These are phyloP conservation scores for Entomobrya multifasciata DNA, from an alignment of 2,888 invertebrate genomes.

Conservation along the genomic window DNA sequence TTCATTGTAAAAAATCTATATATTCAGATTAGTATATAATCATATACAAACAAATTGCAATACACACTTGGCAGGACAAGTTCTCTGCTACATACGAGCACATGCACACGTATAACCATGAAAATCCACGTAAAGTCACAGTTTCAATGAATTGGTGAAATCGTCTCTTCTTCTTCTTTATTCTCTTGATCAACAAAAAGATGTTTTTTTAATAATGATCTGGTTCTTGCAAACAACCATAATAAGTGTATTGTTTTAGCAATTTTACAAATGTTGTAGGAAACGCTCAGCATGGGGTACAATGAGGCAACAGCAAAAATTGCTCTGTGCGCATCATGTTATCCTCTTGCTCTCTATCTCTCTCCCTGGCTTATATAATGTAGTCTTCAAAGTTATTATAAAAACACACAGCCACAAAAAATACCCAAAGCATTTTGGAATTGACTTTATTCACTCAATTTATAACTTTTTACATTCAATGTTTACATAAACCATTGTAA, in stretches of 20 bases:
- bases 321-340: conserved; percentile 1
- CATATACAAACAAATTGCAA: too few relatives aligned
- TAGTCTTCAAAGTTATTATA: conserved; percentile 32
- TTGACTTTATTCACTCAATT: conserved; percentile 10
- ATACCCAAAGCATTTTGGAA: conserved; percentile 13
- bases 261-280: conserved; percentile 47
- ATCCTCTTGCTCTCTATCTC: too few relatives aligned
- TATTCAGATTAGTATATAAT: too few relatives aligned
- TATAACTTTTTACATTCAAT: conserved; percentile 13
- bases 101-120: too few relatives aligned
- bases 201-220: conserved; percentile 25
- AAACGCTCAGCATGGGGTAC: conserved; percentile 59
- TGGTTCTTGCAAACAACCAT: not conserved
- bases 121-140: not conserved
- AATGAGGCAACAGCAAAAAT: conserved; percentile 40
- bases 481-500: conserved; percentile 44
- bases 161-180: too few relatives aligned
- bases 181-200: not conserved
- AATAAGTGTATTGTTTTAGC: conserved; percentile 35
- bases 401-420: not conserved
- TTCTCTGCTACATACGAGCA: too few relatives aligned
- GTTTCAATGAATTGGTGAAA: not conserved
- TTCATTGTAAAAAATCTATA: too few relatives aligned
- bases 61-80: too few relatives aligned
- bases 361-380: not conserved